Conservation (phyloP, 92 coral and sea anemone species). For the Phenganax stokvisi region DNA sequence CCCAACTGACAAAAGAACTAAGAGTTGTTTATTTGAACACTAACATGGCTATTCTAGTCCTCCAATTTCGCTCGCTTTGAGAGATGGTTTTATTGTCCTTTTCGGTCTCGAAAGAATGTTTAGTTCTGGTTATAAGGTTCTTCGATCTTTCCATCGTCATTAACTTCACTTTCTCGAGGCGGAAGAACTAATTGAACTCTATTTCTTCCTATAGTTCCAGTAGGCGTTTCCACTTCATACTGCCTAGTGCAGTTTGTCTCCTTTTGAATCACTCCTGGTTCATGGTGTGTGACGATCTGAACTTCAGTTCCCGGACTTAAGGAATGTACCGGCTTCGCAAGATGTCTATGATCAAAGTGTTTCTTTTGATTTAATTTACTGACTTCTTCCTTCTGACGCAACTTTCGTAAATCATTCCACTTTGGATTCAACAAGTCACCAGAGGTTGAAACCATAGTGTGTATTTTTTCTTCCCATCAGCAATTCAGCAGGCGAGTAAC, state of each 20-base stretch:
- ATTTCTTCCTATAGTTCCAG: not conserved
- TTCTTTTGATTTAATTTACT: conserved; percentile 35
- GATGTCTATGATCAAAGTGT: conserved; percentile 35
- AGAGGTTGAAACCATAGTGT: conserved; percentile 39
- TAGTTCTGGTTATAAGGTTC: conserved; percentile 8
- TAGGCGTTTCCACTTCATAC: conserved; percentile 30
- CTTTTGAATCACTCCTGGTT: not conserved
- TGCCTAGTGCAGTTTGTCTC: conserved; percentile 29
- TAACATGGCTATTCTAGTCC: not conserved
- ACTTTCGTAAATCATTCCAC: conserved; percentile 36
- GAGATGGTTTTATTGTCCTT: conserved; percentile 37
- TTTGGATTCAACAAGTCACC: conserved; percentile 27
- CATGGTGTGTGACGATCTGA: not conserved
- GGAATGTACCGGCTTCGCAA: conserved; percentile 35
- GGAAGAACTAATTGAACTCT: not conserved
- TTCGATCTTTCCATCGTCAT: not conserved
- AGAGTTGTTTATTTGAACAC: too few relatives aligned
- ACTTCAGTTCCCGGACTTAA: conserved; percentile 11
- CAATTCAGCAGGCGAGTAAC: conserved; percentile 50
- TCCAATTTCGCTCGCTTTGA: conserved; percentile 38
- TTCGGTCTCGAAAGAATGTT: conserved; percentile 37
- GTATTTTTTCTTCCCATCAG: conserved; percentile 47
- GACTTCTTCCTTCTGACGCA: conserved; percentile 24
- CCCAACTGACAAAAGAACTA: too few relatives aligned
- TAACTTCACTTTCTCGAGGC: not conserved